These are phyloP conservation scores for Drosophila sordidapex DNA, from an alignment of 2,888 invertebrate species.

Conservation along the genomic window DNA sequence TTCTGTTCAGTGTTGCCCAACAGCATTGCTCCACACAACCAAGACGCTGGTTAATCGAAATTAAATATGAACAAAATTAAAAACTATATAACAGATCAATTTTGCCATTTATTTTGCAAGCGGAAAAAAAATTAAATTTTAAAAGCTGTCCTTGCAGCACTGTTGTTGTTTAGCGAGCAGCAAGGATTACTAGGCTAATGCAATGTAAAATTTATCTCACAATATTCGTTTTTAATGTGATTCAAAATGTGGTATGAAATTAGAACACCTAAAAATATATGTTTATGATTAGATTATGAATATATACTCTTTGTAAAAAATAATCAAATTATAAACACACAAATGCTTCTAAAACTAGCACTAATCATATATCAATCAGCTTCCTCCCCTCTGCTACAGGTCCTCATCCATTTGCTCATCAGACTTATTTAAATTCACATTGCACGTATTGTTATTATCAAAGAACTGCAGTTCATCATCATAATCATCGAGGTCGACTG, in stretches of 20 bases:
- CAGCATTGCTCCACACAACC: slow-evolving; percentile 5
- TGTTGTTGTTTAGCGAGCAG: not conserved
- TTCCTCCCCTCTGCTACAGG: slow-evolving; percentile 54
- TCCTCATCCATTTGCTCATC: slow-evolving; percentile 83
- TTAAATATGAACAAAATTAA: slow-evolving; percentile 1
- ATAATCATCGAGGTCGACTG: slow-evolving; percentile 68
- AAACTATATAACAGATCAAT: not conserved
- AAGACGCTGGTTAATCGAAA: not conserved
- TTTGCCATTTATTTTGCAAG: not conserved
- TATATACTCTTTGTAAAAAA: slow-evolving; percentile 34
- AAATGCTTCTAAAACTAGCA: slow-evolving; percentile 34
- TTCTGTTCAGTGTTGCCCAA: not conserved
- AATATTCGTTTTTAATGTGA: slow-evolving; percentile 34
- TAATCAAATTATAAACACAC: slow-evolving; percentile 33
- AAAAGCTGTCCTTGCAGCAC: not conserved
- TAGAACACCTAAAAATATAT: slow-evolving; percentile 17
- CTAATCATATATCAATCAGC: slow-evolving; percentile 20
- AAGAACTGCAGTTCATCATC: slow-evolving; percentile 78
- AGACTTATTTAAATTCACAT: slow-evolving; percentile 85
- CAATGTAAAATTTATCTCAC: not conserved
- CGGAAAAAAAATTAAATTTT: not conserved
- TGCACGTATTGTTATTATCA: slow-evolving; percentile 83
- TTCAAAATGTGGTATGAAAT: slow-evolving; percentile 17
- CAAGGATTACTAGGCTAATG: slow-evolving; percentile 1
- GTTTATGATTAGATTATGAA: slow-evolving; percentile 28